Evolutionary conservation across 2,113 vertebrate genomes (phyloP).

Genomic region (Heterotis niloticus): DNA sequence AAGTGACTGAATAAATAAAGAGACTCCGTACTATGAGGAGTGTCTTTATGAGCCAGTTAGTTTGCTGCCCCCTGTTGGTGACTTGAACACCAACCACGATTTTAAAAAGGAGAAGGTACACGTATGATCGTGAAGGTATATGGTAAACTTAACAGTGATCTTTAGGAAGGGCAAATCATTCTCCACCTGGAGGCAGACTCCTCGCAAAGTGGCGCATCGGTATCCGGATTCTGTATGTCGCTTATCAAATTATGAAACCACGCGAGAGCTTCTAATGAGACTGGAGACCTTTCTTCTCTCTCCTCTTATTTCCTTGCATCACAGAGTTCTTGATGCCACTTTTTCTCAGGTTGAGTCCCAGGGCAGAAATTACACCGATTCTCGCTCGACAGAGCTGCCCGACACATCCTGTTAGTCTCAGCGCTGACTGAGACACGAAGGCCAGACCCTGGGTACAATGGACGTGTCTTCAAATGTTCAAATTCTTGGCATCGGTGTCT

Average conservation of each 20-base stretch:
- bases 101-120: too few species aligned
- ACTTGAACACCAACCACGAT: not conserved
- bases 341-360: not conserved
- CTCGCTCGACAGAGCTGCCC: not conserved
- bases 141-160: not conserved
- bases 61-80: slow-evolving; percentile 27
- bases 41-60: not conserved
- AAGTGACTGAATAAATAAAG: too few species aligned
- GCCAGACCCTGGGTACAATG: not conserved
- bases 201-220: not conserved
- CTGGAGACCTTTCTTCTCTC: not conserved
- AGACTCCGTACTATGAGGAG: too few species aligned
- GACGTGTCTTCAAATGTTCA: not conserved
- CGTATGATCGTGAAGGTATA: not conserved
- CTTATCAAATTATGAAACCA: not conserved
- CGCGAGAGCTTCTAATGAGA: not conserved
- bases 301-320: not conserved
- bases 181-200: not conserved
- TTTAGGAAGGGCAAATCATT: not conserved
- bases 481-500: not conserved
- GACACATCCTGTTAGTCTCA: slow-evolving; percentile 1
- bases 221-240: not conserved
- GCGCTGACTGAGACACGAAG: not conserved
- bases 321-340: not conserved
- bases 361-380: not conserved